Percentiles rank a stretch among this genome's conserved stretches.
Conservation (phyloP, 37 sponge, comb jelly and placozoan genomes). For the Halisarca cf. caerulea region DNA sequence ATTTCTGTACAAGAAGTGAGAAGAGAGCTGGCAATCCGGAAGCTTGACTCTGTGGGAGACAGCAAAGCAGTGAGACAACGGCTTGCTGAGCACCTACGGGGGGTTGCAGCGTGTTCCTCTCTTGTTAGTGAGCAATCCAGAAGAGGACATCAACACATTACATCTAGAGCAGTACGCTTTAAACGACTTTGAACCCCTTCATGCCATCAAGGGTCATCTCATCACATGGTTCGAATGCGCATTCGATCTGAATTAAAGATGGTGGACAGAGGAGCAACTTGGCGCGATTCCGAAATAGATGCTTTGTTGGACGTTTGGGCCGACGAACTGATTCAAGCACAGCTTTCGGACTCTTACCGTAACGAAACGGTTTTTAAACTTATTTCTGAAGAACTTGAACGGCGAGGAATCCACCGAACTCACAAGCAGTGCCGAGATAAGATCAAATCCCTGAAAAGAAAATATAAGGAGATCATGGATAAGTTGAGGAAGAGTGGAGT, state of each 20-base stretch:
- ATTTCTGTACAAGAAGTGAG: conserved; percentile 5
- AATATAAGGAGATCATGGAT: too few relatives aligned
- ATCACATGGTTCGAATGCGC: too few relatives aligned
- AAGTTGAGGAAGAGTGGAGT: too few relatives aligned
- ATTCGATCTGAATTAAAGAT: background rate
- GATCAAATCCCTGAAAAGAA: too few relatives aligned
- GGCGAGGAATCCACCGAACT: background rate
- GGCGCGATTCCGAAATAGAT: background rate
- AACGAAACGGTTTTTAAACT: background rate
- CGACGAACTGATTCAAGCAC: background rate
- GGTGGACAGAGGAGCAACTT: background rate
- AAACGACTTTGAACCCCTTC: conserved; percentile 41
- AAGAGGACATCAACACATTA: background rate
- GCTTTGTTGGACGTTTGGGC: background rate
- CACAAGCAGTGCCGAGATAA: background rate
- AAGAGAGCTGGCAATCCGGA: conserved; percentile 16
- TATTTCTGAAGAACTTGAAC: background rate
- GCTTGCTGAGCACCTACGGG: background rate
- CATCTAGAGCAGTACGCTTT: conserved; percentile 35
- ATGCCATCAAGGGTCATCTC: conserved; percentile 44
- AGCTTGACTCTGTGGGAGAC: background rate
- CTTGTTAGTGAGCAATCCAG: conserved; percentile 27
- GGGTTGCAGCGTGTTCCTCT: conserved; percentile 38
- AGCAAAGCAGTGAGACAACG: conserved; percentile 13
- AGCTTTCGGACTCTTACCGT: too few relatives aligned